A percentile compares a stretch with the other conserved stretches of the same genome.
Conservation (phyloP, 2,797 vertebrate species). For the Cichlasoma orientale region DNA sequence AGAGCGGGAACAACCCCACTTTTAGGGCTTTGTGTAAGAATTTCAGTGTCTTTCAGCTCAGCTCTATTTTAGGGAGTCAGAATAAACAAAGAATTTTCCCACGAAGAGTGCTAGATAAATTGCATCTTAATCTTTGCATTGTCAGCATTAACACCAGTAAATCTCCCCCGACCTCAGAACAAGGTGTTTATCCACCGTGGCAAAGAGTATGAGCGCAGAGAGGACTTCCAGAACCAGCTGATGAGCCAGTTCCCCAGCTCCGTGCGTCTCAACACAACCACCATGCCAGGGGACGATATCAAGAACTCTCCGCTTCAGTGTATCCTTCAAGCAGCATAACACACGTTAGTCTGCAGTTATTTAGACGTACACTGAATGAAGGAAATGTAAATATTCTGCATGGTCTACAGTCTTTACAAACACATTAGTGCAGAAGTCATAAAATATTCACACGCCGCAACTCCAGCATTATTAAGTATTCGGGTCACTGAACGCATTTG, state of each 20-base stretch:
- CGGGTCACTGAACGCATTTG: neutral
- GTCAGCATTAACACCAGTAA: neutral
- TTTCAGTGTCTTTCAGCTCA: neutral
- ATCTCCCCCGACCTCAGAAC: constrained; percentile 80
- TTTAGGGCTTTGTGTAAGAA: neutral
- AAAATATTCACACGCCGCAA: neutral
- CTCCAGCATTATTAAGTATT: neutral
- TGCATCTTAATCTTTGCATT: neutral
- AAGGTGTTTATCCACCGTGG: constrained; percentile 98
- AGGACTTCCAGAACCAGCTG: constrained; percentile 95
- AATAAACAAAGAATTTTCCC: neutral
- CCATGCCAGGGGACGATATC: constrained; percentile 88
- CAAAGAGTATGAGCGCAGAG: constrained; percentile 96
- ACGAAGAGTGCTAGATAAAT: neutral
- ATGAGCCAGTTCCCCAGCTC: constrained; percentile 95
- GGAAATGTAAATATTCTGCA: neutral
- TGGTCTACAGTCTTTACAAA: neutral
- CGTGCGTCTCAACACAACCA: constrained; percentile 93
- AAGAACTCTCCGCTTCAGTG: constrained; percentile 87
- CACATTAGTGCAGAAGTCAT: neutral
- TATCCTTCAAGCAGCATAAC: constrained; percentile 84
- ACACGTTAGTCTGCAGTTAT: neutral
- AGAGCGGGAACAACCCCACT: neutral
- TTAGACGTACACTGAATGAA: neutral
- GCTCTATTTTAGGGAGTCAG: accelerated